Base-by-base conservation (phyloP, 2,888 invertebrate species). In the Drosophila putrida region DNA sequence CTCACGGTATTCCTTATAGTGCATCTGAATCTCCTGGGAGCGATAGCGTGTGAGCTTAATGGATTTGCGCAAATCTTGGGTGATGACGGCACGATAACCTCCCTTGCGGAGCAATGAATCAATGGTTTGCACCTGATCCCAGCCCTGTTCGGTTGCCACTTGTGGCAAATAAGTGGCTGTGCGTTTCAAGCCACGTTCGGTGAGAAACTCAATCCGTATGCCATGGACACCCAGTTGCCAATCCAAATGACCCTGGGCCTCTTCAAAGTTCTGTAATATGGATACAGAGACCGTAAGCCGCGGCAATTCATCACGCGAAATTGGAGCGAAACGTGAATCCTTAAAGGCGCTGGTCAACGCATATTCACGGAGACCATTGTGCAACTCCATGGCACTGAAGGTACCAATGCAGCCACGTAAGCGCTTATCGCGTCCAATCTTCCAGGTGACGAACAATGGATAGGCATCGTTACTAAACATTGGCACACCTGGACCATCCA, bases 371-470 rank as follows among this genome's bases (percentile, higher is more conserved):
- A 99, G 95, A 74, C 99, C 98, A 91, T 96, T 95, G 92, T 99
- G 98, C 90, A 99, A 95, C 92, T 97, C 97, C 96, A 98, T 97
- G 61, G 98, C 97, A 92, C 97, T 98, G 93, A 99, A 99, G 51
- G 99, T 99, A 70, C 99, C 99, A 91, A 99, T 99, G 93, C 99
- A 99, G 54, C 99, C 99, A 78, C 99, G 95, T 72, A 99, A 94
- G 78, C 98, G 95, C 90, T 97, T 96, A 91, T 98, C 98, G 91
- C 97, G 96, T 57, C 99, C 99, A 91, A 98, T 98, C 93, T 98
- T 97, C 99, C 99, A 99, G 73, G 99, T 99, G 80, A 99, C 99
- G 94, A 99, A 99, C 91, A 99, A 94, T 61, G 99, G 99, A 93
- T 96, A 98, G 92, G 97, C 96, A 91, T 98, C 98, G 93, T 98